Evolutionary conservation across 2,888 invertebrate species (phyloP).

Genomic region (Trissoscelio sp.): DNA sequence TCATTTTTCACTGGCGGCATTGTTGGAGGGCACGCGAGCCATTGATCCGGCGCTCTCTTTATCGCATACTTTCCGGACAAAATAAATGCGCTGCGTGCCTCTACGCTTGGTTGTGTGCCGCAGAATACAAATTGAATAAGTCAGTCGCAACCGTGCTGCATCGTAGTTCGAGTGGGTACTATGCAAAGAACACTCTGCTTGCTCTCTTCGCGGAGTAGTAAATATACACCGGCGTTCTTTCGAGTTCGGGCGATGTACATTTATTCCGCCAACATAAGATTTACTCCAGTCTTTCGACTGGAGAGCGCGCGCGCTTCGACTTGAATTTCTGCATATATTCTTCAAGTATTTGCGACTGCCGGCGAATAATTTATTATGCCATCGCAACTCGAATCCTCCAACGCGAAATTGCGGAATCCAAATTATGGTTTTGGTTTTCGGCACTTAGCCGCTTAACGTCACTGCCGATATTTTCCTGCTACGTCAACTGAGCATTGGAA

Average conservation of each 20-base stretch:
- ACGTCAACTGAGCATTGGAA: neutral
- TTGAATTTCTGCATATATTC: conserved; percentile 60
- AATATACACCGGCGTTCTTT: conserved; percentile 62
- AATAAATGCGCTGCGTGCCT: conserved; percentile 61
- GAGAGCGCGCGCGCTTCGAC: conserved; percentile 34
- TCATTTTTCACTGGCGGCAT: conserved; percentile 59
- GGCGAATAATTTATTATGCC: conserved; percentile 62
- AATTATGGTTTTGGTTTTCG: conserved; percentile 42
- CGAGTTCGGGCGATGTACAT: conserved; percentile 57
- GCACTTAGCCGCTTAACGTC: conserved; percentile 19
- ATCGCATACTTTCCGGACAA: conserved; percentile 43
- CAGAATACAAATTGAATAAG: conserved; percentile 68
- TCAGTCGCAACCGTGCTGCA: conserved; percentile 59
- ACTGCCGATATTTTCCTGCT: neutral
- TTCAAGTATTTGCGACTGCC: conserved; percentile 56
- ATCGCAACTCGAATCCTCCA: conserved; percentile 19
- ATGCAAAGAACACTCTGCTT: conserved; percentile 57
- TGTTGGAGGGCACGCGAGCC: conserved; percentile 58
- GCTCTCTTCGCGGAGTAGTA: conserved; percentile 59
- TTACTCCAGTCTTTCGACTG: conserved; percentile 61
- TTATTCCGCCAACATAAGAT: conserved; percentile 65
- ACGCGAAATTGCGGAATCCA: conserved; percentile 33
- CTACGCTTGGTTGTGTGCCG: conserved; percentile 47
- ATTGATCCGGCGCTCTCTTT: conserved; percentile 61
- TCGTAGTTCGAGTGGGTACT: conserved; percentile 51